phyloP scores from a whole-genome alignment of 2,888 invertebrate genomes.

The Neria commutata region DNA sequence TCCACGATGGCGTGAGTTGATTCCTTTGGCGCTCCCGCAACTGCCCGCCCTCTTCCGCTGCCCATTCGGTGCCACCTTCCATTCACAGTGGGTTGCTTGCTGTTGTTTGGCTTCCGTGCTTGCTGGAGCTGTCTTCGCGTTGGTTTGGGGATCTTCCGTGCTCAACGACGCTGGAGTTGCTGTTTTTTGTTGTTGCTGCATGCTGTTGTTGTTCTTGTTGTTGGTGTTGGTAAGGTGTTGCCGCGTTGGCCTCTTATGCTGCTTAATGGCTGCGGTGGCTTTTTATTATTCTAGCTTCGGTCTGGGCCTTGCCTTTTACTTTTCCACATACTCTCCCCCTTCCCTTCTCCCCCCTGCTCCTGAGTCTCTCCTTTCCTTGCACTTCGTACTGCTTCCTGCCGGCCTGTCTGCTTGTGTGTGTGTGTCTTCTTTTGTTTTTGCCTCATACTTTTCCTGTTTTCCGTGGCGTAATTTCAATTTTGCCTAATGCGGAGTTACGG shows the following conservation, averaged over 20 bases:
- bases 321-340: too few species aligned
- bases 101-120: slow-evolving; percentile 23
- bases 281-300: slow-evolving; percentile 17
- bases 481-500: neutral
- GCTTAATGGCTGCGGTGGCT: slow-evolving; percentile 38
- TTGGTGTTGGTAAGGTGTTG: slow-evolving; percentile 20
- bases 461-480: slow-evolving; percentile 14
- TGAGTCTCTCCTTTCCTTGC: neutral
- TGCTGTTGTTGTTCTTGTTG: slow-evolving; percentile 1
- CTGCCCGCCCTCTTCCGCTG: too few species aligned
- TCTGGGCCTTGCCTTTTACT: slow-evolving; percentile 6
- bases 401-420: neutral
- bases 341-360: too few species aligned
- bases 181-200: neutral
- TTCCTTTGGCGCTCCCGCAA: too few species aligned
- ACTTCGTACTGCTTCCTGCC: neutral
- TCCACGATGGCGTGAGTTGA: slow-evolving; percentile 2
- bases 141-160: neutral
- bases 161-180: neutral
- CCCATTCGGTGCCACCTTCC: slow-evolving; percentile 24
- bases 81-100: slow-evolving; percentile 13
- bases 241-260: slow-evolving; percentile 44
- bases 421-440: neutral
- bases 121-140: slow-evolving; percentile 7
- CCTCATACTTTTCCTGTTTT: slow-evolving; percentile 16